A percentile compares a stretch with the other conserved stretches of the same genome.
Evolutionary conservation across 2,113 vertebrate genomes (phyloP).

Genomic region (Macrotus californicus): DNA sequence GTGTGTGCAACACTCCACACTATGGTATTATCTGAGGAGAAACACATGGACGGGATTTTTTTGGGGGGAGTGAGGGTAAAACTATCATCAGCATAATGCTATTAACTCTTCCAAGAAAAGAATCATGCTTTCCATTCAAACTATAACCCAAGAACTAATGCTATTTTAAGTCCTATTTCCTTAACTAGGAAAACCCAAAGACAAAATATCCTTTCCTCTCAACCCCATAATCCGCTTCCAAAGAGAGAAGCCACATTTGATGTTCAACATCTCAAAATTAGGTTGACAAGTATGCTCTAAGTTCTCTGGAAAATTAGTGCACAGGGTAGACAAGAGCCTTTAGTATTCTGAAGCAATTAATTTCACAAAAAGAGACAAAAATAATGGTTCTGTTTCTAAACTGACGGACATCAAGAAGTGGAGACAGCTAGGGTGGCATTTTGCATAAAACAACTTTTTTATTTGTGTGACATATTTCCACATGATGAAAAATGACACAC

Average conservation of each 20-base stretch:
- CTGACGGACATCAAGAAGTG: not conserved
- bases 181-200: not conserved
- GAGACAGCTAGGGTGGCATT: slow-evolving; percentile 38
- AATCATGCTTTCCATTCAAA: not conserved
- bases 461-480: slow-evolving; percentile 40
- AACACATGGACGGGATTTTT: not conserved
- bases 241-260: not conserved
- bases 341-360: slow-evolving; percentile 48
- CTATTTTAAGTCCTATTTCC: not conserved
- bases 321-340: not conserved
- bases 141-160: not conserved
- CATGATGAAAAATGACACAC: slow-evolving; percentile 53
- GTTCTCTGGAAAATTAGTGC: not conserved
- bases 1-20: not conserved
- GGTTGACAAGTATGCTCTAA: not conserved
- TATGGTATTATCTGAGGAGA: not conserved
- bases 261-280: not conserved
- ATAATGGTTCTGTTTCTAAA: not conserved
- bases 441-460: slow-evolving; percentile 37
- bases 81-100: not conserved
- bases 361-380: slow-evolving; percentile 14
- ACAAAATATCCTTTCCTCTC: not conserved
- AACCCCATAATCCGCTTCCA: not conserved
- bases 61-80: no score
- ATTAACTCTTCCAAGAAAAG: not conserved